phyloP scores from a whole-genome alignment of 2,113 vertebrate species.

The Vireo altiloquus region DNA sequence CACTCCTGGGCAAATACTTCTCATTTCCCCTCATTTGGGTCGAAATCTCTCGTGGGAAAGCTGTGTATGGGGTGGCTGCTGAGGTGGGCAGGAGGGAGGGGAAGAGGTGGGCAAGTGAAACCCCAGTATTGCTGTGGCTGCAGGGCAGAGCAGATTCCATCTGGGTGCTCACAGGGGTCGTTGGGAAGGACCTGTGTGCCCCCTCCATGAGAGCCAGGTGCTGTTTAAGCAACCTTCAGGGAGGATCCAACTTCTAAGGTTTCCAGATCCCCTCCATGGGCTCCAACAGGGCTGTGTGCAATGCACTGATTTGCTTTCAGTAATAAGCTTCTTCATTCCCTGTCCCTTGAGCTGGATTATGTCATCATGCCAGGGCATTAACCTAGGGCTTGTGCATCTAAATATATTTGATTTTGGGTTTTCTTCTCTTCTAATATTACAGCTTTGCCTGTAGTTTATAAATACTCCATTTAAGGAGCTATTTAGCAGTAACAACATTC shows the following conservation, averaged over 20 bases:
- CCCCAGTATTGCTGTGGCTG: neutral
- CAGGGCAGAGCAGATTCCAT: neutral
- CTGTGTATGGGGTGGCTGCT: neutral
- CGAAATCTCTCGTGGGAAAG: fast-evolving
- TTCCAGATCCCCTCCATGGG: neutral
- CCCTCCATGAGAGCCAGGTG: neutral
- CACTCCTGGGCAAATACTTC: neutral
- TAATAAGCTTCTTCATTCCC: neutral
- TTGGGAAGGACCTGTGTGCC: neutral
- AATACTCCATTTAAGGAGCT: slow-evolving; percentile 63
- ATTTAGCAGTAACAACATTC: slow-evolving; percentile 63
- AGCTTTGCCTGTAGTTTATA: slow-evolving; percentile 47
- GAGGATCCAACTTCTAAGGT: neutral
- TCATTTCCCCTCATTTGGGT: neutral
- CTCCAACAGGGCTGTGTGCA: neutral
- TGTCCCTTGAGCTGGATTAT: neutral
- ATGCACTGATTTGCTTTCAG: fast-evolving
- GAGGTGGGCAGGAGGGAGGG: neutral
- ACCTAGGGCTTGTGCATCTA: slow-evolving; percentile 3
- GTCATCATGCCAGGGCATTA: slow-evolving; percentile 26
- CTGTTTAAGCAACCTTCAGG: neutral
- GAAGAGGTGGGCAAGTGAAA: neutral
- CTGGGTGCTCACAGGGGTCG: fast-evolving
- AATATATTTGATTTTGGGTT: slow-evolving; percentile 7
- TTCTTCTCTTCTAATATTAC: slow-evolving; percentile 46